phyloP scores from a whole-genome alignment of 2,797 vertebrate genomes.

The Micromesistius poutassou region DNA sequence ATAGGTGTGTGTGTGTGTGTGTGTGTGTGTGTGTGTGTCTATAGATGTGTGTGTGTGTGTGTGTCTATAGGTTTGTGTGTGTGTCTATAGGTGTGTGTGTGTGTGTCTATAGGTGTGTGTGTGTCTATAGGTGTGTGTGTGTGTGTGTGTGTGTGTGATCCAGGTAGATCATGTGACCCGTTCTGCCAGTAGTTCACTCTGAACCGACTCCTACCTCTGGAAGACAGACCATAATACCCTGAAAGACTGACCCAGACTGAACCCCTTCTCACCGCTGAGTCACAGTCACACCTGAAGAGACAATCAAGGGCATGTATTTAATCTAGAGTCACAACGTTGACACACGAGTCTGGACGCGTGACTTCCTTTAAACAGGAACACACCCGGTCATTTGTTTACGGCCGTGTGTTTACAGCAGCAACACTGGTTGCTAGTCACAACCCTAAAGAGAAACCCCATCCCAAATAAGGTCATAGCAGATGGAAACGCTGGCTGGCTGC shows the following conservation, averaged over 20 bases:
- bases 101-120: not conserved
- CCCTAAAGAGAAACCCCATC: constrained; percentile 2
- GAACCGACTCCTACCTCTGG: not conserved
- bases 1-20: not conserved
- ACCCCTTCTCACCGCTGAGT: not conserved
- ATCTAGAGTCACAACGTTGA: not conserved
- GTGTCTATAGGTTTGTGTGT: not conserved
- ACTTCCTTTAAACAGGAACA: not conserved
- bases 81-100: not conserved
- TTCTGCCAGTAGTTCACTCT: not conserved
- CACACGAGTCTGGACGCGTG: not conserved
- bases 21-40: not conserved
- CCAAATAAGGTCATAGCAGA: constrained; percentile 11
- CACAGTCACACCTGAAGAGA: not conserved
- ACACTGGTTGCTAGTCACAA: constrained; percentile 30
- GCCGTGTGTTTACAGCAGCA: constrained; percentile 1
- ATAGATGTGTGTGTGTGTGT: not conserved
- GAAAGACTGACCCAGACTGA: not conserved
- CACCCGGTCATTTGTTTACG: not conserved
- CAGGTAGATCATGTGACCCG: not conserved
- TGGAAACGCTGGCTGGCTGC: constrained; percentile 16
- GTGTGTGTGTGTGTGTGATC: not conserved
- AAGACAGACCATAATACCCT: not conserved
- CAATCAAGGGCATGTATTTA: not conserved
- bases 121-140: too few species aligned